phyloP scores from a whole-genome alignment of 2,797 vertebrate species.

The Pygocentrus nattereri region DNA sequence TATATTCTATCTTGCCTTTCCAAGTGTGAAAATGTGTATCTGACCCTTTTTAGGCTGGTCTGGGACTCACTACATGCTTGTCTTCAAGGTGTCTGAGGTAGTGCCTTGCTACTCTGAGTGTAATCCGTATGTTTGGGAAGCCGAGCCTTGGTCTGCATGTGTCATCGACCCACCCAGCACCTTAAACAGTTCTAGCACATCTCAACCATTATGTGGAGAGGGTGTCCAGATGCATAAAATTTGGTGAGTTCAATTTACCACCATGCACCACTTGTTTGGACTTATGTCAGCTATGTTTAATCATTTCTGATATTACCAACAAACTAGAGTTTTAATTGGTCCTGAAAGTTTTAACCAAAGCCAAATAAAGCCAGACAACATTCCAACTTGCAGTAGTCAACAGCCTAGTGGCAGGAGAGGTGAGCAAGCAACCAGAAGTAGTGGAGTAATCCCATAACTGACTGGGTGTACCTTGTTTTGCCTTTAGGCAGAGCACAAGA shows the following conservation, averaged over 20 bases:
- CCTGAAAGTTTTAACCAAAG: neutral
- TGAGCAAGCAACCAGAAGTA: no score
- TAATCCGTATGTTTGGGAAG: constrained; percentile 83
- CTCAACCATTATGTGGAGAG: constrained; percentile 77
- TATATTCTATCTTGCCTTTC: neutral
- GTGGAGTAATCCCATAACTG: no score
- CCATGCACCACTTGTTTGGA: no score
- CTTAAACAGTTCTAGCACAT: neutral
- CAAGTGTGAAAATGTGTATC: neutral
- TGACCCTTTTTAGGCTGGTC: neutral
- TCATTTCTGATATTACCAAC: neutral
- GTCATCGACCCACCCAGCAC: constrained; percentile 69
- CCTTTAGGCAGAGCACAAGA: no score
- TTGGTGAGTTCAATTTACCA: constrained; percentile 71
- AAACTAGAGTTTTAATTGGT: neutral
- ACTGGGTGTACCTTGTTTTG: no score
- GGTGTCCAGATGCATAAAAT: constrained; percentile 82
- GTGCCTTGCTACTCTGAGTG: constrained; percentile 86
- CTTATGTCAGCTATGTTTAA: no score
- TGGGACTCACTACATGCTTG: neutral
- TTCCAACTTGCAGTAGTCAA: no score
- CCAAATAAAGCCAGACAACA: neutral
- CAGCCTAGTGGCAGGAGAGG: no score
- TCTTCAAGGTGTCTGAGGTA: constrained; percentile 84
- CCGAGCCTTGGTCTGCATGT: constrained; percentile 83